Percentiles rank a stretch among this genome's conserved stretches.
Conservation (phyloP, 1,140 invertebrate genomes). For the Pogonomyrmex barbatus region DNA sequence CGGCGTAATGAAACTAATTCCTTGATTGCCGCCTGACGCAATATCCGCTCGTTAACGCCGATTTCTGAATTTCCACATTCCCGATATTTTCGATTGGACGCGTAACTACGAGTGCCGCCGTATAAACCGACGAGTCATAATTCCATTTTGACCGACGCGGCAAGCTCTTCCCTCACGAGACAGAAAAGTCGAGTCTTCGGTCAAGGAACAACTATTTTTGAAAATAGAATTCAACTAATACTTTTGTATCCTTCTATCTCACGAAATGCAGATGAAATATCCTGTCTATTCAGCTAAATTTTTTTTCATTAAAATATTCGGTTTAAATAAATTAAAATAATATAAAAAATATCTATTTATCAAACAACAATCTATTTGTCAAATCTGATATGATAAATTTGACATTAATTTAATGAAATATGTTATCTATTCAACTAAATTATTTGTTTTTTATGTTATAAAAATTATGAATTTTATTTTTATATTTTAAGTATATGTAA, state of each 20-base stretch:
- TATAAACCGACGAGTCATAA: constrained; percentile 63
- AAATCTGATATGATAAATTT: too few relatives aligned
- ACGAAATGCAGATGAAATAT: background rate
- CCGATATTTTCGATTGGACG: constrained; percentile 57
- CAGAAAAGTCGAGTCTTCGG: constrained; percentile 11
- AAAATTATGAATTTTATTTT: too few relatives aligned
- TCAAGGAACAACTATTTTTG: constrained; percentile 34
- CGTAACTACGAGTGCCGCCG: constrained; percentile 52
- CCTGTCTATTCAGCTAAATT: too few relatives aligned
- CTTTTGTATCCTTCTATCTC: background rate
- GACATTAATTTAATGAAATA: too few relatives aligned
- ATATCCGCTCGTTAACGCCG: constrained; percentile 76
- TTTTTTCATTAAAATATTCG: too few relatives aligned
- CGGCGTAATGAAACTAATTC: constrained; percentile 74
- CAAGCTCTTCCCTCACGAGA: constrained; percentile 4
- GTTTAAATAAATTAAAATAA: too few relatives aligned
- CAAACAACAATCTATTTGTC: too few relatives aligned
- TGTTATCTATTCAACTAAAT: too few relatives aligned
- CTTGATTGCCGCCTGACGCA: constrained; percentile 73
- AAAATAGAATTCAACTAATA: constrained; percentile 35
- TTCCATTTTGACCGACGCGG: constrained; percentile 48
- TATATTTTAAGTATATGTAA: too few relatives aligned
- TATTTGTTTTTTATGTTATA: too few relatives aligned
- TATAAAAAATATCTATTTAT: too few relatives aligned
- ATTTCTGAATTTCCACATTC: constrained; percentile 69